These are phyloP conservation scores for Sycophila sp. DNA, from an alignment of 1,140 invertebrate genomes.

Conservation along the genomic window DNA sequence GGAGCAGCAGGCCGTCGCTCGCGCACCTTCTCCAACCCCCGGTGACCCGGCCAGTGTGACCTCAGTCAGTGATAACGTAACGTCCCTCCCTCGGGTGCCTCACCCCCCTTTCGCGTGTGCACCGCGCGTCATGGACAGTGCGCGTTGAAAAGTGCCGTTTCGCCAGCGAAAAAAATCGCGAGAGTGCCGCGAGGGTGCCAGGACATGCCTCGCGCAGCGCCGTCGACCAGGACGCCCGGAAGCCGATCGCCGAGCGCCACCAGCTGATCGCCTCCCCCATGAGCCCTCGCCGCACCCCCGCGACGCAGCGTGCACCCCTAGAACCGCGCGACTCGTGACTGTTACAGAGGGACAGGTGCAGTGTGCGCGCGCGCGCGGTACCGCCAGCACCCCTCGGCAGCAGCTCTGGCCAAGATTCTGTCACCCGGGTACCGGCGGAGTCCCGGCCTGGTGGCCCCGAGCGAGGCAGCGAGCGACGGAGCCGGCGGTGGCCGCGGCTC, in stretches of 20 bases:
- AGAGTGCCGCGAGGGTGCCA: too few species aligned
- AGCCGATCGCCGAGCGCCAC: neutral
- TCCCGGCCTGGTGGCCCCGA: conserved; percentile 61
- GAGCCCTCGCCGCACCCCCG: too few species aligned
- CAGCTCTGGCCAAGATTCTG: conserved; percentile 57
- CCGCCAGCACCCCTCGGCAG: neutral
- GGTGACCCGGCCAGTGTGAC: too few species aligned
- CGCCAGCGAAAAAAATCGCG: too few species aligned
- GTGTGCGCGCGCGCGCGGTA: neutral
- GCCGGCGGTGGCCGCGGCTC: neutral
- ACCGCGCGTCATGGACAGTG: neutral
- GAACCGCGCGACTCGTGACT: neutral
- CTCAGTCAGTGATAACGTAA: too few species aligned
- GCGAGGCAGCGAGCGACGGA: conserved; percentile 38
- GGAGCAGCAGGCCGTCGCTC: neutral
- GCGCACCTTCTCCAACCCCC: neutral
- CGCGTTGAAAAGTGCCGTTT: too few species aligned
- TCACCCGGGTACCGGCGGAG: conserved; percentile 58
- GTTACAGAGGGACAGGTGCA: conserved; percentile 43
- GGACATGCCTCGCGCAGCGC: too few species aligned
- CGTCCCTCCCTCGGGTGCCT: too few species aligned
- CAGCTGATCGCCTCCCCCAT: neutral
- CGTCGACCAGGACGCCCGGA: neutral
- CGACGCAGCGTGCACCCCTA: neutral
- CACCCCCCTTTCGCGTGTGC: too few species aligned